Evolutionary conservation across 2,113 vertebrate genomes (phyloP).

Genomic region (Varanus salvator): DNA sequence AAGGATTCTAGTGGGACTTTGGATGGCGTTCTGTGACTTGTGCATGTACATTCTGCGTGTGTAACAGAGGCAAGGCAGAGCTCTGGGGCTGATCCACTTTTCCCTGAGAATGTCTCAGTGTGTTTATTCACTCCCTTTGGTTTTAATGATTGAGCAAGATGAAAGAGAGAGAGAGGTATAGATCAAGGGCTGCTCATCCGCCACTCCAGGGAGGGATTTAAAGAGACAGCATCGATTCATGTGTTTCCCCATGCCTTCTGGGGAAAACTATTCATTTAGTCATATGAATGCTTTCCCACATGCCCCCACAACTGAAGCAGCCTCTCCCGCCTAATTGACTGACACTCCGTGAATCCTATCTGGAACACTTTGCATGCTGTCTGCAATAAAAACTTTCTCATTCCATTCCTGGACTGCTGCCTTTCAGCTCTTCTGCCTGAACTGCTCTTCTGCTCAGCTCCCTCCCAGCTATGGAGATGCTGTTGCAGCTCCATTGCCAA

Average conservation of each 20-base stretch:
- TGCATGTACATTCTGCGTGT: neutral
- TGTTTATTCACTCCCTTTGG: slow-evolving; percentile 21
- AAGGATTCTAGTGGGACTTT: neutral
- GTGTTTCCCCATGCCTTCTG: slow-evolving; percentile 34
- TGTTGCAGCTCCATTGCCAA: neutral
- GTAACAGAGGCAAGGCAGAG: neutral
- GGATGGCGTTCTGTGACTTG: too few relatives aligned
- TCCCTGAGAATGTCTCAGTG: neutral
- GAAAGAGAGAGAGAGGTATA: slow-evolving; percentile 28
- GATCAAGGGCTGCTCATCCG: slow-evolving; percentile 36
- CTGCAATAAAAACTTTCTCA: slow-evolving; percentile 24
- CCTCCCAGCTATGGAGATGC: neutral
- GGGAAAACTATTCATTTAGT: slow-evolving; percentile 40
- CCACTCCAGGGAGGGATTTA: slow-evolving; percentile 43
- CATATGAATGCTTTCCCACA: slow-evolving; percentile 35
- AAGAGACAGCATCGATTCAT: slow-evolving; percentile 33
- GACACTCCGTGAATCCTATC: slow-evolving; percentile 22
- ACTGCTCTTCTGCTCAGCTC: neutral
- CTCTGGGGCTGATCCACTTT: slow-evolving; percentile 11
- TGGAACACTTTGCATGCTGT: neutral
- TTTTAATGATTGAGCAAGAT: slow-evolving; percentile 40
- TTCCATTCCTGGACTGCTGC: neutral
- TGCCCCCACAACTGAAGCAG: slow-evolving; percentile 14
- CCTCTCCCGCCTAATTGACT: slow-evolving; percentile 21
- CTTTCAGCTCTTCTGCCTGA: neutral